phyloP scores from a whole-genome alignment of 2,888 invertebrate genomes.

The Thyatira batis region DNA sequence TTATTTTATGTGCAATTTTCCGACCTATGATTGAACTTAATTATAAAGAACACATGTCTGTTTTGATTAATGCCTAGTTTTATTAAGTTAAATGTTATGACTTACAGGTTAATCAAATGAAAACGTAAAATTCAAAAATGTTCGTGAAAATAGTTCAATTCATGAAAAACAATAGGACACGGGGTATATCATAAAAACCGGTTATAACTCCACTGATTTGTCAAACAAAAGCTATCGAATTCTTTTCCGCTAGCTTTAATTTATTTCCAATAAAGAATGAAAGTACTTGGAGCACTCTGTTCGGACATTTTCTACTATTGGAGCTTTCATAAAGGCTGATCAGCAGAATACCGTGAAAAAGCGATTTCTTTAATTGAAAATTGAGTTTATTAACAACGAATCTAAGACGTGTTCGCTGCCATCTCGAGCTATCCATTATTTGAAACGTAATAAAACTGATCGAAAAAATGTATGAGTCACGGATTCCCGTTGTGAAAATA shows the following conservation, averaged over 20 bases:
- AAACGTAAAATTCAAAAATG: too few species aligned
- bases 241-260: conserved; percentile 50
- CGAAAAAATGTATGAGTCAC: not conserved
- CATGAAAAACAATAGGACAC: too few species aligned
- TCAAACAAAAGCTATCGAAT: conserved; percentile 37
- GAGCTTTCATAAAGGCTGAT: conserved; percentile 52
- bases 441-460: not conserved
- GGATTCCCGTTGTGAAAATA: not conserved
- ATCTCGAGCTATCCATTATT: conserved; percentile 27
- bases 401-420: conserved; percentile 26
- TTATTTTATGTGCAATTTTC: too few species aligned
- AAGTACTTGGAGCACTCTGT: conserved; percentile 30
- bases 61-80: too few species aligned
- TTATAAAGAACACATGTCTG: too few species aligned
- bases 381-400: conserved; percentile 46
- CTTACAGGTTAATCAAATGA: too few species aligned
- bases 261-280: conserved; percentile 55
- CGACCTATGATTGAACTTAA: too few species aligned
- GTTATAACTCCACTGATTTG: conserved; percentile 2
- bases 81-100: too few species aligned
- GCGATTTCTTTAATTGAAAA: conserved; percentile 55
- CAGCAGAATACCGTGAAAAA: conserved; percentile 48
- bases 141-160: too few species aligned
- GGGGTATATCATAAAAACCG: not conserved
- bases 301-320: conserved; percentile 38